Conservation (phyloP, 2,113 vertebrate species). For the Chroicocephalus ridibundus region DNA sequence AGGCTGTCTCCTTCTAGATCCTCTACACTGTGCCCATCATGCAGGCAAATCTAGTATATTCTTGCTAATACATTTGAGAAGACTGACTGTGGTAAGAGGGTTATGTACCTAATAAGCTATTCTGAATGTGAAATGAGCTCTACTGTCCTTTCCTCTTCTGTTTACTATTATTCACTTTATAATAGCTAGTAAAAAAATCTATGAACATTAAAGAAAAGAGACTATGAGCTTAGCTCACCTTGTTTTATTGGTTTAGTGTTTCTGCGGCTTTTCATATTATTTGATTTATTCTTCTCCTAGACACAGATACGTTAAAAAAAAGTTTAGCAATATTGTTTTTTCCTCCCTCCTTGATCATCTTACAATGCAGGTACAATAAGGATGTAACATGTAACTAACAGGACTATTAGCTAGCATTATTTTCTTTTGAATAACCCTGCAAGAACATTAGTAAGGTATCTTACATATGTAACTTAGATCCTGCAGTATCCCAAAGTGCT, state of each 20-base stretch:
- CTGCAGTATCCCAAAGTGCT: neutral
- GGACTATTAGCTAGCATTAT: neutral
- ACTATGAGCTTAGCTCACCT: constrained; percentile 73
- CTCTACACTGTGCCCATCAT: neutral
- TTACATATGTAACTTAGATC: neutral
- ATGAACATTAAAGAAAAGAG: constrained; percentile 54
- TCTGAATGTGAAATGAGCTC: constrained; percentile 39
- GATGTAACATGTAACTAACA: constrained; percentile 24
- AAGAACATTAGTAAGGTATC: neutral
- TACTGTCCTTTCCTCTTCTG: neutral
- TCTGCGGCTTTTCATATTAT: constrained; percentile 82
- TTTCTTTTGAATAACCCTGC: neutral
- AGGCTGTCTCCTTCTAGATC: neutral
- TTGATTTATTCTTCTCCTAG: constrained; percentile 85
- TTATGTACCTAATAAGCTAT: constrained; percentile 10
- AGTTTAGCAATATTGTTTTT: constrained; percentile 51
- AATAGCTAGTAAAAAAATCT: constrained; percentile 31
- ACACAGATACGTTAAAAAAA: constrained; percentile 66
- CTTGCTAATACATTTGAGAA: neutral
- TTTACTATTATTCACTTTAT: constrained; percentile 42
- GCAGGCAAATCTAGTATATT: neutral
- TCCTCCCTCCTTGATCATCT: constrained; percentile 46
- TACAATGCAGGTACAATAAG: constrained; percentile 34
- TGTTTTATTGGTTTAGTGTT: constrained; percentile 85
- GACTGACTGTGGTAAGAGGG: neutral